Evolutionary conservation across 2,113 vertebrate species (phyloP), one percentile per base, ranked within the genome.

Genomic region (Hypanus sabinus): DNA sequence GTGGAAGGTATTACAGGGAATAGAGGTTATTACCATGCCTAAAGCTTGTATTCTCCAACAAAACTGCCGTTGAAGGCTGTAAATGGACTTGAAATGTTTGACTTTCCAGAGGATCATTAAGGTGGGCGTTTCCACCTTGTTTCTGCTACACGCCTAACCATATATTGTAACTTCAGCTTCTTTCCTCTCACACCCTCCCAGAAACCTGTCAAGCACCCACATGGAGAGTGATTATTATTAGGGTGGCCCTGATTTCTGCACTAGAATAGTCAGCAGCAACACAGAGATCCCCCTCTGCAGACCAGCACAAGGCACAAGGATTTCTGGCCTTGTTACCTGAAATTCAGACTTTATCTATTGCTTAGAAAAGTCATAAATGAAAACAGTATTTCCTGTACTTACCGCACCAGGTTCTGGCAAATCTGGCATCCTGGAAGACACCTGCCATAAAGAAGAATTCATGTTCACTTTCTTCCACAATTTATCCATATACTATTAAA

Each of bases 321-420:
- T 65, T 33, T 33, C 1, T 68, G 16, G 14, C 5, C 12, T 90
- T 5, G 33, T 68, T n/a, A 65, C n/a, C 30, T 33, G 85, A 33
- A n/a, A 68, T 65, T 68, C 85, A 65, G 30, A 90, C 60, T 90
- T 90, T 14, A 18, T 62, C 0, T 38, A 46, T 75, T 93, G 9
- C 46, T 46, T 75, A 71, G 38, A 93, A 71, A 46, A 92, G 0
- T 70, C 33, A 70, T 65, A 93, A 93, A 73, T 71, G 18, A 38
- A 10, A 24, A 20, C 65, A 73, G 24, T 24, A 93, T 22, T 38
- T 73, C 22, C 3, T 93, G 38, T 2, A 70, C 95, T 95, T 97
- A 99, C 98, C 98, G 98, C 96, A 99, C 98, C 96, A 99, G 96
- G 96, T 97, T 99, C 95, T 98, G 98, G 95, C 98, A 99, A 77